phyloP scores from a whole-genome alignment of 1,140 invertebrate genomes.

The Heliconius himera region DNA sequence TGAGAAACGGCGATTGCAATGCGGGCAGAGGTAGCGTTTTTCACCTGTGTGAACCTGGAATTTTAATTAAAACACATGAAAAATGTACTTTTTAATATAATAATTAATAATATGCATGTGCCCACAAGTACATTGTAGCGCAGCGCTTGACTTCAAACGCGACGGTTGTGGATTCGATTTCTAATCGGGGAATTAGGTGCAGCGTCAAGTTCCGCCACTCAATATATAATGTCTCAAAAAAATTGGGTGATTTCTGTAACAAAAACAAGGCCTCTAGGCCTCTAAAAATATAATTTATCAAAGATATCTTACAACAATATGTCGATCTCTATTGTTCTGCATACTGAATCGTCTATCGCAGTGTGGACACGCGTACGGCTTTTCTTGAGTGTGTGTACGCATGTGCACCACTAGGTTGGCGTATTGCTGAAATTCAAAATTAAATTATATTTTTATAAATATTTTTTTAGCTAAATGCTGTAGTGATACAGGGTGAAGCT shows the following conservation, averaged over 20 bases:
- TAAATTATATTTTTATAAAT: too few species aligned
- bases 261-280: too few species aligned
- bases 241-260: too few species aligned
- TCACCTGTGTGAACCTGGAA: conserved; percentile 70
- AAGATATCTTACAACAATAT: conserved; percentile 64
- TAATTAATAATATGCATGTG: neutral
- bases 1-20: conserved; percentile 72
- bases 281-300: neutral
- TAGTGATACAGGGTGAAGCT: too few species aligned
- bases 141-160: neutral
- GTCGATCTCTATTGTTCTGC: conserved; percentile 72
- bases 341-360: conserved; percentile 84
- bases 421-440: conserved; percentile 60
- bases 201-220: too few species aligned
- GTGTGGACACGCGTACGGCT: conserved; percentile 84
- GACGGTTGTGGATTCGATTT: too few species aligned
- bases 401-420: conserved; percentile 81
- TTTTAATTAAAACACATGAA: neutral
- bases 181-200: too few species aligned
- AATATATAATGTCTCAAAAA: too few species aligned
- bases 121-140: too few species aligned
- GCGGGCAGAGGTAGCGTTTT: conserved; percentile 69
- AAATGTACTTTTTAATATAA: neutral
- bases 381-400: conserved; percentile 84
- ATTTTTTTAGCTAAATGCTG: too few species aligned